Conservation (phyloP, 1,140 invertebrate species). For the Brachionus calyciflorus region DNA sequence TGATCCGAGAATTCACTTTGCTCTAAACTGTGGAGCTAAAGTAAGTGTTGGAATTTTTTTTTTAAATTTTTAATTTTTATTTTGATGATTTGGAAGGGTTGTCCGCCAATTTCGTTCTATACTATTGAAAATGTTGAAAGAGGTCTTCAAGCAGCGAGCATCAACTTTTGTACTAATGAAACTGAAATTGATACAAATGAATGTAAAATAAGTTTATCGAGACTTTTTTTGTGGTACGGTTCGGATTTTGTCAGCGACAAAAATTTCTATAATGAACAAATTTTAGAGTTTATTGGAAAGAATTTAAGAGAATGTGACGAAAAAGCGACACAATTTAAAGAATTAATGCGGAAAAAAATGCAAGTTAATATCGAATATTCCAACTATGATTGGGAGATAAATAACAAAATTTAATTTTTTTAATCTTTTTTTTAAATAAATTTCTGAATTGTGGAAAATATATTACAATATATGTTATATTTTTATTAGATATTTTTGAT, state of each 20-base stretch:
- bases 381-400: slow-evolving; percentile 1
- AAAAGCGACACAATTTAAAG: neutral
- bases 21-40: slow-evolving; percentile 61
- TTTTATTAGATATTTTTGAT: no score
- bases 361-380: neutral
- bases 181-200: neutral
- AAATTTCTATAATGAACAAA: neutral
- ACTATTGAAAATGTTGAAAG: neutral
- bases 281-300: neutral
- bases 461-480: no score
- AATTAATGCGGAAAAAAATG: neutral
- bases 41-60: slow-evolving; percentile 51
- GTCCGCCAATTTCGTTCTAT: slow-evolving; percentile 23
- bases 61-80: neutral
- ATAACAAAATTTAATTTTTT: slow-evolving; percentile 9
- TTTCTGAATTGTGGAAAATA: no score
- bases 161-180: slow-evolving; percentile 18
- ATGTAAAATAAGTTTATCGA: neutral
- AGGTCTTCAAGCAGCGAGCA: neutral
- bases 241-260: slow-evolving; percentile 4
- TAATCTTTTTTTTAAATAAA: neutral
- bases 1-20: slow-evolving; percentile 62
- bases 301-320: neutral
- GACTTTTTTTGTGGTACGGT: slow-evolving; percentile 42
- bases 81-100: neutral